Conservation (phyloP, 2,797 vertebrate species). For the Poeciliopsis paucimaculata region DNA sequence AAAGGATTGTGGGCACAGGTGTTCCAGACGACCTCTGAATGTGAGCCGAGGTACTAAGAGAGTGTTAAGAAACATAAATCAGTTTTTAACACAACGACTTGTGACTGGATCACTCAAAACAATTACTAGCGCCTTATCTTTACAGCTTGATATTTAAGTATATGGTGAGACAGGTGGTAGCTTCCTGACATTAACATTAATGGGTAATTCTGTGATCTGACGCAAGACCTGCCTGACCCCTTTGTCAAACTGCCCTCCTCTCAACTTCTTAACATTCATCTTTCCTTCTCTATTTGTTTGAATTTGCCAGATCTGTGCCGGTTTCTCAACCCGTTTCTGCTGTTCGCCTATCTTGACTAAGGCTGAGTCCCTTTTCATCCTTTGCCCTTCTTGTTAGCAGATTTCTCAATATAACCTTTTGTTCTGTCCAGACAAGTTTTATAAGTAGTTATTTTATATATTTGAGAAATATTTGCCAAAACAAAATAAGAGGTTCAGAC, state of each 20-base stretch:
- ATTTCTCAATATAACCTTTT: neutral
- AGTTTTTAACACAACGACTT: neutral
- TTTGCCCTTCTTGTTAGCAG: neutral
- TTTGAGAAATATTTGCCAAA: slow-evolving; percentile 10
- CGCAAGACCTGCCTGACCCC: slow-evolving; percentile 54
- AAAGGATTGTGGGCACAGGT: neutral
- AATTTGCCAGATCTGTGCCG: slow-evolving; percentile 17
- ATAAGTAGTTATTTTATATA: slow-evolving; percentile 14
- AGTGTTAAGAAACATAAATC: neutral
- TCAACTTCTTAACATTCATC: slow-evolving; percentile 34
- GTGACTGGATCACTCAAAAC: neutral
- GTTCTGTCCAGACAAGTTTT: neutral
- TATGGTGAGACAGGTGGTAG: slow-evolving; percentile 27
- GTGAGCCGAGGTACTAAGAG: neutral
- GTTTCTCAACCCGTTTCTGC: slow-evolving; percentile 25
- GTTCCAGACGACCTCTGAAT: neutral
- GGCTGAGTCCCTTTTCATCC: neutral
- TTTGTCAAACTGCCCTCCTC: slow-evolving; percentile 29
- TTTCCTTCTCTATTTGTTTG: slow-evolving; percentile 17
- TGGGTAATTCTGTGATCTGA: slow-evolving; percentile 58
- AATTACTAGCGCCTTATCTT: neutral
- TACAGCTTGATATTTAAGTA: neutral
- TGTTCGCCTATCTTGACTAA: neutral
- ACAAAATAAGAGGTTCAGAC: neutral
- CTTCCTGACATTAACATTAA: slow-evolving; percentile 71